phyloP scores from a whole-genome alignment of 2,888 invertebrate genomes.

The Eupithecia pulchellata region DNA sequence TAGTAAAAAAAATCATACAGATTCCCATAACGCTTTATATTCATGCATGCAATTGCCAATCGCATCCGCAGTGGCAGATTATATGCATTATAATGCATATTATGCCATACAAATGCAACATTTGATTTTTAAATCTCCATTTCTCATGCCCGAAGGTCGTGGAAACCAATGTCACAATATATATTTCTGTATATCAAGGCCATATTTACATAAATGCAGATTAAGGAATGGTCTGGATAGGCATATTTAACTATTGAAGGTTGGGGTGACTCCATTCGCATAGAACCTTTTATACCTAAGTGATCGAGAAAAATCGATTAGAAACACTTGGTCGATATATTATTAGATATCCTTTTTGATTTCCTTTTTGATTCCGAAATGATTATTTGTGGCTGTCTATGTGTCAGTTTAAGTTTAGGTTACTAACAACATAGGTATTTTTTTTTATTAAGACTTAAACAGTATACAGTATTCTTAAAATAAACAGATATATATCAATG shows the following conservation, averaged over 20 bases:
- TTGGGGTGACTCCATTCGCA: slow-evolving; percentile 4
- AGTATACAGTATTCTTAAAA: too few species aligned
- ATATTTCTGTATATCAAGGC: slow-evolving; percentile 50
- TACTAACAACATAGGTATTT: too few species aligned
- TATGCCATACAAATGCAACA: slow-evolving; percentile 42
- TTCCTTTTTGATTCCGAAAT: neutral
- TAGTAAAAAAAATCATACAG: neutral
- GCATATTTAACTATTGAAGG: slow-evolving; percentile 4
- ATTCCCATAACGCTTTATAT: neutral
- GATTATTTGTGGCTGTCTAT: neutral
- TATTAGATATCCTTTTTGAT: neutral
- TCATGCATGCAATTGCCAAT: slow-evolving; percentile 35
- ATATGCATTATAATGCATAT: slow-evolving; percentile 48
- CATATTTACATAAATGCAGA: slow-evolving; percentile 55
- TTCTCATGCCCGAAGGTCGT: slow-evolving; percentile 54
- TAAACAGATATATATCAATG: too few species aligned
- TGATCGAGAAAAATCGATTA: slow-evolving; percentile 1
- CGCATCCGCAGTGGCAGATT: slow-evolving; percentile 45
- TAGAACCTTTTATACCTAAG: neutral
- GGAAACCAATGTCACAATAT: slow-evolving; percentile 55
- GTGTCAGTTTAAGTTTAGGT: neutral
- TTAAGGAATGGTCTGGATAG: slow-evolving; percentile 58
- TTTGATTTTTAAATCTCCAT: slow-evolving; percentile 64
- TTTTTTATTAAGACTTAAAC: too few species aligned
- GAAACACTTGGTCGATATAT: neutral